Evolutionary conservation across 2,888 invertebrate species (phyloP), one percentile per base, ranked within the genome.

Genomic region (Halictus ligatus): DNA sequence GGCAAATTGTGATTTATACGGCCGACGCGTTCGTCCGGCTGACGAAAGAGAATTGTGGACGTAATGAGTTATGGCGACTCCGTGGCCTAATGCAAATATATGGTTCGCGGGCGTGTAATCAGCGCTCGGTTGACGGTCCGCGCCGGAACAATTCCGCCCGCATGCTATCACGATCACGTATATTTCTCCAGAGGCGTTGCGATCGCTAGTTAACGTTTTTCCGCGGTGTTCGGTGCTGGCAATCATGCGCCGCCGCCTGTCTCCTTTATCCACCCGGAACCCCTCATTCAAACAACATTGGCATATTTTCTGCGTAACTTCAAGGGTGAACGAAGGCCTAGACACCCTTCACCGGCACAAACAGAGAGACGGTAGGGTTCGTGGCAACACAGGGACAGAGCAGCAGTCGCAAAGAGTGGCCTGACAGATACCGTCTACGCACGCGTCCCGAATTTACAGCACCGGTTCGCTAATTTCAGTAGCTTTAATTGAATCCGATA

Each of bases 1-100:
- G 81, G 84, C 88, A 90, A 90, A 90, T 90, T 90, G 88, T 91
- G 90, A 91, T 91, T 91, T 91, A 89, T 90, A 85, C 78, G 21
- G 79, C 29, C 67, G 78, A 77, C 78, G 72, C 78, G 86, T 84
- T 81, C 78, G 54, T 79, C 85, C 81, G 85, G 71, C 87, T 88
- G 89, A 89, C 88, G 89, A 91, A 90, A 90, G 90, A 90, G 90
- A 89, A 90, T 90, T 89, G 89, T 84, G 84, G 83, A 84, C 84
- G 85, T 88, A 91, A 91, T 86, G 90, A 90, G 83, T 90, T 90
- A 91, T 85, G 84, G 83, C 83, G 82, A 85, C 77, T 88, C 71
- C 81, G 81, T 76, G 79, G 80, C 71, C 83, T 91, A 90, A 91
- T 90, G 87, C 81, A 85, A 90, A 91, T 91, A 90, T 89, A 90